Evolutionary conservation across 2,797 vertebrate species (phyloP).

Genomic region (Phrynocephalus forsythii): DNA sequence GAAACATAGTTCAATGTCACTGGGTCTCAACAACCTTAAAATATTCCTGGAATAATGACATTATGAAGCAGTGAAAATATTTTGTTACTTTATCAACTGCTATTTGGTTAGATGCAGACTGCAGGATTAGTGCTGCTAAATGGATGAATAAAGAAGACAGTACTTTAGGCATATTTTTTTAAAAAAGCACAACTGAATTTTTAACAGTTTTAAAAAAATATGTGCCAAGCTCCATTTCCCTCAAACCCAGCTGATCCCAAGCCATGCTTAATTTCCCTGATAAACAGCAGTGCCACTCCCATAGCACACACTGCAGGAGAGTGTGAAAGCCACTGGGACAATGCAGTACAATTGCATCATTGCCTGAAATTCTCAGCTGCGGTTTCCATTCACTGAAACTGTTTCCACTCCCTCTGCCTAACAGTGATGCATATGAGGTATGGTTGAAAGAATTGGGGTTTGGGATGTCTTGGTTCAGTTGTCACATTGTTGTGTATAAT

Average conservation of each 20-base stretch:
- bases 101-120: neutral
- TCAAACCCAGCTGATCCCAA: neutral
- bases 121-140: neutral
- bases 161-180: neutral
- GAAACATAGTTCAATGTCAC: neutral
- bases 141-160: neutral
- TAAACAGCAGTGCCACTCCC: constrained; percentile 64
- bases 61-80: neutral
- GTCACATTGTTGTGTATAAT: constrained; percentile 8
- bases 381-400: constrained; percentile 57
- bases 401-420: constrained; percentile 45
- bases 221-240: constrained; percentile 18
- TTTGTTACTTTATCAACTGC: neutral
- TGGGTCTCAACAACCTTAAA: neutral
- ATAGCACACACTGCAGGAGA: constrained; percentile 47
- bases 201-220: neutral
- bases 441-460: constrained; percentile 3
- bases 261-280: constrained; percentile 27
- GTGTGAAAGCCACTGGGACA: constrained; percentile 54
- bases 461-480: constrained; percentile 19
- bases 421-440: constrained; percentile 23
- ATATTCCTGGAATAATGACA: neutral
- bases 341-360: constrained; percentile 61
- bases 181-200: neutral
- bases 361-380: constrained; percentile 67